Evolutionary conservation across 2,113 vertebrate genomes (phyloP), one percentile per base, ranked within the genome.

Genomic region (Collichthys lucidus): DNA sequence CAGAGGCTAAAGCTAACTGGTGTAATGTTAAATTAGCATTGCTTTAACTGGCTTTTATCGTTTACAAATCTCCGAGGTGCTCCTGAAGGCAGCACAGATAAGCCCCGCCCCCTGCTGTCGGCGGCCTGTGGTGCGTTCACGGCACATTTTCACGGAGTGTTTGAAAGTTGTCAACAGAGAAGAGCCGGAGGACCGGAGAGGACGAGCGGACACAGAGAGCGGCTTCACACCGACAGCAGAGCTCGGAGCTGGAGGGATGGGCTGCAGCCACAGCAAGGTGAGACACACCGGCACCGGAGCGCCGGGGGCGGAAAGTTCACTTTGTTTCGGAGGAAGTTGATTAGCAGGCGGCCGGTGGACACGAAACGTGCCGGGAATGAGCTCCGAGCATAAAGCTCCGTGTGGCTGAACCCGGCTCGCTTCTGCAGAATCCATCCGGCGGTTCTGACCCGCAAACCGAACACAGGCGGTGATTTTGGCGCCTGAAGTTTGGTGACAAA

Each of bases 261-360:
- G 95, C 79, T 94, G 94, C 90, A 74, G 61, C 78, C 87, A 93
- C 59, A 95, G 95, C 56, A 94, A 93, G 88, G 89, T 92, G 74
- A 91, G 92, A 0, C 2, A 8, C 77, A 24, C 72, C n/a, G 69
- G 7, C 20, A 20, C 5, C 44, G 44, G n/a, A 40, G 35, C 20
- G 12, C 19, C 50, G 50, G 31, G 35, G 86, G 62, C 3, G 35
- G 50, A 79, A 40, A 61, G 50, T n/a, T 22, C 4, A 5, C 49
- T 52, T 46, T 50, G 57, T 53, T 49, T 60, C 19, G 66, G 4
- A 7, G 86, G 62, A 59, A n/a, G 75, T 46, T 72, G 22, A 72
- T 67, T 50, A 77, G 67, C 67, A 17, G 53, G 67, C 82, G 67
- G 81, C 47, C 68, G 62, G 22, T 12, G 26, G 77, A 29, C 26